phyloP scores from a whole-genome alignment of 1,140 invertebrate species.

The Trichonephila inaurata region DNA sequence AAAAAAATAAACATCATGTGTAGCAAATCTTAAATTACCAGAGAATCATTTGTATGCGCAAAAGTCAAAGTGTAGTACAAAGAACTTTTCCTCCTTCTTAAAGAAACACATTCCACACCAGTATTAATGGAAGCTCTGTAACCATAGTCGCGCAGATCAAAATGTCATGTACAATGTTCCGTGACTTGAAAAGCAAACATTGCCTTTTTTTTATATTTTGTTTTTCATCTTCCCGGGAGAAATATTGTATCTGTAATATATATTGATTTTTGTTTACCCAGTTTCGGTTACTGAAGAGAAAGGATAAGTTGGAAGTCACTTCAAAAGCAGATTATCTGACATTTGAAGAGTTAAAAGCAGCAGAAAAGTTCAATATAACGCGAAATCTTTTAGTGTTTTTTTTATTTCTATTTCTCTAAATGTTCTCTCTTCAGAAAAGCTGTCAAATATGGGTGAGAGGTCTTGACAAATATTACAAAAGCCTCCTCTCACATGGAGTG shows the following conservation, averaged over 20 bases:
- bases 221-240: not conserved
- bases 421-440: not conserved
- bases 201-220: not conserved
- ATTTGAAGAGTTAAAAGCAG: not conserved
- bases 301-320: not conserved
- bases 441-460: slow-evolving; percentile 19
- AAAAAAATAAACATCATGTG: too few species aligned
- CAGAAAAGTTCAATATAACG: slow-evolving; percentile 12
- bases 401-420: slow-evolving; percentile 14
- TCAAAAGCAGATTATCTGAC: slow-evolving; percentile 31
- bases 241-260: slow-evolving; percentile 3
- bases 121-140: slow-evolving; percentile 8
- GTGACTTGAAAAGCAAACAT: slow-evolving; percentile 24
- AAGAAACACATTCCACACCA: not conserved
- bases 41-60: too few species aligned
- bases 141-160: not conserved
- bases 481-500: not conserved
- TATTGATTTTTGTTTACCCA: slow-evolving; percentile 10
- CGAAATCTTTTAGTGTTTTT: slow-evolving; percentile 15
- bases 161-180: slow-evolving; percentile 3
- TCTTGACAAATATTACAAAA: slow-evolving; percentile 8
- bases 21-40: too few species aligned
- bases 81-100: too few species aligned
- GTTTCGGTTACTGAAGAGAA: slow-evolving; percentile 1
- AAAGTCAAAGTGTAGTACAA: too few species aligned